A percentile compares a stretch with the other conserved stretches of the same genome.
Conservation (phyloP, 2,888 invertebrate species). For the Meandrusa payeni region DNA sequence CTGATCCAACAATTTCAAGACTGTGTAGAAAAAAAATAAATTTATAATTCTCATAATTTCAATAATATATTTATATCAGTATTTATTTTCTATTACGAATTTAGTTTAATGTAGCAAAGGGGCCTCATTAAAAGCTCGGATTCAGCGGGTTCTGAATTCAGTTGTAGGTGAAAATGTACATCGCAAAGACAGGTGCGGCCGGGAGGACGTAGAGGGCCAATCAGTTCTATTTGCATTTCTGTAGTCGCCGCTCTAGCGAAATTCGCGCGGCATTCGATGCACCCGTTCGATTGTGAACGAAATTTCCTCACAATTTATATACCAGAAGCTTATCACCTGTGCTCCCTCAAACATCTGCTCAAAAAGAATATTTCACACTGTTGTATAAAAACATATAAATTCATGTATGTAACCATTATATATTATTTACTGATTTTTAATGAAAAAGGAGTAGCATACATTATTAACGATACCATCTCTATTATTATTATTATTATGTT, state of each 20-base stretch:
- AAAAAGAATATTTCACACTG: no score
- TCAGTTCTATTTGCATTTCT: conserved; percentile 61
- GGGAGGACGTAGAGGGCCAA: conserved; percentile 41
- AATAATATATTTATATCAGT: conserved; percentile 34
- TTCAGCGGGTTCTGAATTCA: conserved; percentile 27
- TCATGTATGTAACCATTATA: no score
- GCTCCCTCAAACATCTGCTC: no score
- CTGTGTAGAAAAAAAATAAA: no score
- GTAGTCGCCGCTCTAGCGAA: conserved; percentile 50
- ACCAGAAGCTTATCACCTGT: conserved; percentile 41
- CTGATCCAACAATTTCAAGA: no score
- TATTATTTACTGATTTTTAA: conserved; percentile 27
- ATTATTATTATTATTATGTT: no score
- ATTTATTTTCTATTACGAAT: conserved; percentile 31
- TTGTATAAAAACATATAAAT: no score
- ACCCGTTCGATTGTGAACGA: conserved; percentile 38
- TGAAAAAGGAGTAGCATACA: conserved; percentile 32
- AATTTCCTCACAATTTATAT: conserved; percentile 48
- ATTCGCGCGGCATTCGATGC: conserved; percentile 37
- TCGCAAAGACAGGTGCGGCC: conserved; percentile 36
- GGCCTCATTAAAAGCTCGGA: conserved; percentile 27
- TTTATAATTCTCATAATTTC: no score
- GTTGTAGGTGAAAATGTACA: conserved; percentile 33
- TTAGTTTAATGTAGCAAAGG: conserved; percentile 17
- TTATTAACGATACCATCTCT: no score